Percentiles rank a stretch among this genome's conserved stretches.
Evolutionary conservation across 2,888 invertebrate genomes (phyloP).

Genomic region (Drosophila stalkeri): DNA sequence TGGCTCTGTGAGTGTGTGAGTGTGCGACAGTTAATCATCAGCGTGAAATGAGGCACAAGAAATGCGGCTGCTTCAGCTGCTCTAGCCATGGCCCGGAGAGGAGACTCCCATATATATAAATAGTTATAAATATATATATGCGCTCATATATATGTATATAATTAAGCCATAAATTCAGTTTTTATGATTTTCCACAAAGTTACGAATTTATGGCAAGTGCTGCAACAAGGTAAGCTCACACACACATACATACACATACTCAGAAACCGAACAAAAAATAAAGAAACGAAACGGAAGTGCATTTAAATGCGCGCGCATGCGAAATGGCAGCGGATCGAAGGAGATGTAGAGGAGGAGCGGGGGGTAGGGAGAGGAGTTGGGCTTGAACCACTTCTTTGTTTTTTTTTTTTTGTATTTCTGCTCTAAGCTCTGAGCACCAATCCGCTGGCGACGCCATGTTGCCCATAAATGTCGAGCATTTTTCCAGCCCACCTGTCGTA

Average conservation of each 20-base stretch:
- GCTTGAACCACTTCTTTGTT: neutral
- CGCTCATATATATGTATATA: slow-evolving; percentile 60
- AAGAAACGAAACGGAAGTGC: slow-evolving; percentile 70
- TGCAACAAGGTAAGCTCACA: slow-evolving; percentile 54
- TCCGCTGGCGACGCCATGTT: slow-evolving; percentile 61
- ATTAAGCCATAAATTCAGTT: slow-evolving; percentile 83
- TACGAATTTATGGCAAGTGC: slow-evolving; percentile 76
- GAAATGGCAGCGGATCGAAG: slow-evolving; percentile 56
- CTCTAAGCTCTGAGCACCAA: slow-evolving; percentile 29
- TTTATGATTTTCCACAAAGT: slow-evolving; percentile 82
- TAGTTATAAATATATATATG: slow-evolving; percentile 14
- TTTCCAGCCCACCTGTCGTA: slow-evolving; percentile 61
- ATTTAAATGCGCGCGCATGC: slow-evolving; percentile 82
- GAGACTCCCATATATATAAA: slow-evolving; percentile 20
- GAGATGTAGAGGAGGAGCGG: neutral
- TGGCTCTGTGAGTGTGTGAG: slow-evolving; percentile 30
- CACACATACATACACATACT: slow-evolving; percentile 34
- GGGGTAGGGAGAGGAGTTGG: neutral
- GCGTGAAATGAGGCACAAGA: slow-evolving; percentile 76
- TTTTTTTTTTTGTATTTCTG: slow-evolving; percentile 3
- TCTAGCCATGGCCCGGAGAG: slow-evolving; percentile 21
- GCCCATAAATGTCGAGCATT: slow-evolving; percentile 61
- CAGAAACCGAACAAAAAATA: slow-evolving; percentile 34
- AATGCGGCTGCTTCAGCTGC: slow-evolving; percentile 53
- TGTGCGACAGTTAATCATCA: slow-evolving; percentile 74